phyloP scores from a whole-genome alignment of 2,113 vertebrate species.

The Oreochromis aureus region DNA sequence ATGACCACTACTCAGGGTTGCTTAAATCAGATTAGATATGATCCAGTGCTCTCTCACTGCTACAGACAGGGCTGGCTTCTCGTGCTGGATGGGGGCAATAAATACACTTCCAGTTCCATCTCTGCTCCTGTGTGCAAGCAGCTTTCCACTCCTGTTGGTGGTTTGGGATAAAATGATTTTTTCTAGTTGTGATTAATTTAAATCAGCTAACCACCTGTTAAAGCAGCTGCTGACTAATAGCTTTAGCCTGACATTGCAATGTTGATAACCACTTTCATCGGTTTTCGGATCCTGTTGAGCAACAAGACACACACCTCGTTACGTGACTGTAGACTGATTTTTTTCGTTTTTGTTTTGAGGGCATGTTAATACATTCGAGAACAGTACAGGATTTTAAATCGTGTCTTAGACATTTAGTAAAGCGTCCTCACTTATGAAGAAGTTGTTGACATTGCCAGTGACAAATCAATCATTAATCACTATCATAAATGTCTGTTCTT shows the following conservation, averaged over 20 bases:
- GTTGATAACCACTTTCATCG: background rate
- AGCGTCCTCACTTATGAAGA: background rate
- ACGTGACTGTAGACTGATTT: background rate
- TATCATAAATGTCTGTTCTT: background rate
- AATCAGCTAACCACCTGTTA: background rate
- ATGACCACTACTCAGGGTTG: background rate
- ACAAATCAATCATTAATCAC: background rate
- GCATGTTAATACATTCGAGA: background rate
- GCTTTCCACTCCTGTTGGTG: background rate
- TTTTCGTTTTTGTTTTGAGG: background rate
- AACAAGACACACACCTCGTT: background rate
- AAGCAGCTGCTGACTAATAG: background rate
- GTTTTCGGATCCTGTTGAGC: background rate
- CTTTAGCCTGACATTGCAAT: background rate
- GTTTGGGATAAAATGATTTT: background rate
- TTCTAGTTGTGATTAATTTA: background rate
- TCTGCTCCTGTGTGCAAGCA: background rate
- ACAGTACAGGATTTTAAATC: background rate
- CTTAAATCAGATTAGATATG: background rate
- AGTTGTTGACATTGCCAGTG: background rate
- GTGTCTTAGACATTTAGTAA: background rate
- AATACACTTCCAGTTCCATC: background rate
- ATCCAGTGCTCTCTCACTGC: background rate
- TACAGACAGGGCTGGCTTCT: background rate
- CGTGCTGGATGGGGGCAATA: fast-evolving